Base-by-base conservation (phyloP, 1,140 invertebrate species). In the Heliconius eleuchia region DNA sequence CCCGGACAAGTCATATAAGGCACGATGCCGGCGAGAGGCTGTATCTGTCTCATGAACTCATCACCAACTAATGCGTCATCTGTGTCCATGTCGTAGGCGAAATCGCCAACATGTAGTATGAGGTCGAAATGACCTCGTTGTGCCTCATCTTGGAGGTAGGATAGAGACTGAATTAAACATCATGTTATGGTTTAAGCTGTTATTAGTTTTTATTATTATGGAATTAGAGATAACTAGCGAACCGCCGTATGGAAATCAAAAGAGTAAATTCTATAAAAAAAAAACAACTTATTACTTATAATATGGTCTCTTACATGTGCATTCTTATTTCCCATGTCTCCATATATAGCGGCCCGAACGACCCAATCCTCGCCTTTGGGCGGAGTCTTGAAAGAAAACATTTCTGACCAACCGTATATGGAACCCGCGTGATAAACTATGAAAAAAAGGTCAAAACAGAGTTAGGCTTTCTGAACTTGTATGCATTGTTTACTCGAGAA, bases 61-160 rank as follows among this genome's bases (percentile, higher is more conserved):
- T 99, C 98, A 0, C 98, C 98, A 73, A 98, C 96, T 71, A 92
- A 89, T 1, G 96, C 98, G 90, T 98, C 95, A 76, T 98, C 93
- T 2, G 96, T 95, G 93, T 98, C 95, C 97, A 99, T 98, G 91
- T 99, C 98, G 95, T 99, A 99, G 0, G 98, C 99, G 95, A 99
- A 98, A 95, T 99, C 98, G 1, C 98, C 99, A 80, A 99, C 97
- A 95, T 99, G 99, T 72, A 99, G 95, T 77, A 98, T 96, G 80
- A 97, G 96, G 95, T 99, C 98, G 91, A 98, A 99, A 83, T 96
- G 92, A n/a, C 96, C 97, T 46, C 95, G 94, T 87, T 98, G 96
- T 0, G 97, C 96, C 86, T 99, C 98, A 82, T 97, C 94, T 91
- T 98, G 97, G 46, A 99, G 92, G 72, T 97, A 95, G 0, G 96